These are phyloP conservation scores for Meteorus colon DNA, from an alignment of 2,888 invertebrate genomes.

Conservation along the genomic window DNA sequence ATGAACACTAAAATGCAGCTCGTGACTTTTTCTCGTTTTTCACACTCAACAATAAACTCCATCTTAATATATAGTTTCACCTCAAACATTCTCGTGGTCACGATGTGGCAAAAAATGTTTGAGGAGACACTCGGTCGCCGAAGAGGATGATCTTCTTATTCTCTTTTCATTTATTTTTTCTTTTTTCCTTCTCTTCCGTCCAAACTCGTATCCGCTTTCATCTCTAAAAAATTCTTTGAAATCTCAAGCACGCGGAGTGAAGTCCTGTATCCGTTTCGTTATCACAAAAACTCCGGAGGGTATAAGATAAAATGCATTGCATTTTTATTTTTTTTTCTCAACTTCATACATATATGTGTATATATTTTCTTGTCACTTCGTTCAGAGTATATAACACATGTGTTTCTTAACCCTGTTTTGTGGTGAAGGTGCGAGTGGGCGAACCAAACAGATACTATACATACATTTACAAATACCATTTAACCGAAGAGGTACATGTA, in stretches of 20 bases:
- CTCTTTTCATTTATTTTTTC: not conserved
- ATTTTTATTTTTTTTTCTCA: not conserved
- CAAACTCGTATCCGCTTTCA: not conserved
- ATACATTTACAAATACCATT: not conserved
- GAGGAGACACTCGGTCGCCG: not conserved
- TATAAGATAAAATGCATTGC: not conserved
- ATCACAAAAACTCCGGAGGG: not conserved
- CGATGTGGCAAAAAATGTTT: not conserved
- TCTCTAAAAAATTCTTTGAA: constrained; percentile 1
- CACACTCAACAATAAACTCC: not conserved
- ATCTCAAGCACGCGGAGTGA: not conserved
- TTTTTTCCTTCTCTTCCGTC: not conserved
- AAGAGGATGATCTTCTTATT: not conserved
- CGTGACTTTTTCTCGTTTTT: constrained; percentile 9
- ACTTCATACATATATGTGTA: not conserved
- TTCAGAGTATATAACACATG: constrained; percentile 5
- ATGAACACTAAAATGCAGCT: not conserved
- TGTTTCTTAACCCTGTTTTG: constrained; percentile 19
- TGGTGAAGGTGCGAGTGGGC: constrained; percentile 15
- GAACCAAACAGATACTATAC: constrained; percentile 2
- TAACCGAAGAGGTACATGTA: constrained; percentile 1
- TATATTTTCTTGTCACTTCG: not conserved
- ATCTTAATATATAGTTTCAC: not conserved
- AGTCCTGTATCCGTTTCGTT: not conserved
- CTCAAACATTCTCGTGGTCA: not conserved